Evolutionary conservation across 2,797 vertebrate species (phyloP).

Genomic region (Garrulus glandarius): DNA sequence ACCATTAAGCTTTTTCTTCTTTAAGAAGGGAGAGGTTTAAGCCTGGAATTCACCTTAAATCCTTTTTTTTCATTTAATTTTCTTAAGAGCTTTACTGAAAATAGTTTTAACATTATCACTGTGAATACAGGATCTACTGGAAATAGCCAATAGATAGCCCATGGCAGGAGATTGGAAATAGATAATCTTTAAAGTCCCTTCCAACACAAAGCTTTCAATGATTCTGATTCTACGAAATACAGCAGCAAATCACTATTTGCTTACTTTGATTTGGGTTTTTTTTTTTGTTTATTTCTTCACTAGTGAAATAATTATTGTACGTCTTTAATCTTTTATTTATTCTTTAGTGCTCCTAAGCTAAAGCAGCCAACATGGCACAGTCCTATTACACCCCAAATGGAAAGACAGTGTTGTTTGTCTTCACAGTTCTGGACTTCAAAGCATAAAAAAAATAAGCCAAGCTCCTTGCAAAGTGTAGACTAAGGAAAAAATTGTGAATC

Average conservation of each 20-base stretch:
- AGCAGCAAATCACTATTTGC: not conserved
- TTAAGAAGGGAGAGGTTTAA: not conserved
- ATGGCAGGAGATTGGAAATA: not conserved
- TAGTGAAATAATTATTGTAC: not conserved
- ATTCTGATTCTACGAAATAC: not conserved
- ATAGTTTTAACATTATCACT: not conserved
- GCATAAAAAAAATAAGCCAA: not conserved
- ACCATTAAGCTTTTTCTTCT: not conserved
- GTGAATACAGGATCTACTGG: not conserved
- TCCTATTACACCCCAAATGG: not conserved
- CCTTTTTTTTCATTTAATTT: not conserved
- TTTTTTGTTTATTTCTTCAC: not conserved
- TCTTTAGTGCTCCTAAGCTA: not conserved
- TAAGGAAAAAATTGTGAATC: not conserved
- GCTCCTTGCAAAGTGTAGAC: not conserved
- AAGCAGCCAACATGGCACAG: not conserved
- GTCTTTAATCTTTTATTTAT: not conserved
- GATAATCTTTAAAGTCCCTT: not conserved
- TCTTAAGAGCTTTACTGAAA: not conserved
- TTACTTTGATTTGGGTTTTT: not conserved
- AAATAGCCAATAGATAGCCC: not conserved
- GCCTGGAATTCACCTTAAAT: not conserved
- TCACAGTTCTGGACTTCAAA: not conserved
- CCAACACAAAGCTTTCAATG: not conserved
- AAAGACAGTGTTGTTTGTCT: not conserved